Conservation (phyloP, 2,797 vertebrate species). For the Mico argentatus region DNA sequence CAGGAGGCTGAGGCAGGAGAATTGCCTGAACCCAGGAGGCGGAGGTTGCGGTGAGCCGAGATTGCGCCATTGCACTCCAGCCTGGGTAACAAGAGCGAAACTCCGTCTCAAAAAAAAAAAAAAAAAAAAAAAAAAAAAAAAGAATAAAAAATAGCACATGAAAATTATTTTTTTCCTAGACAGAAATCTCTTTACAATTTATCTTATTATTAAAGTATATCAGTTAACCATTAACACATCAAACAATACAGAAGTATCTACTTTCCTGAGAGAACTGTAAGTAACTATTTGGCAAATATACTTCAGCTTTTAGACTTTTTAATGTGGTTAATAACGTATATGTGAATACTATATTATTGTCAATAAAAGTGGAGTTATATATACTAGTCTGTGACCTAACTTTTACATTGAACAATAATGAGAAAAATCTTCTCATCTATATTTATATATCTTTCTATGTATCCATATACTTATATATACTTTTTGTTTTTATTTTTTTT, state of each 20-base stretch:
- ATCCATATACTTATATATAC: background rate
- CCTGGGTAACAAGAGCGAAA: too few species aligned
- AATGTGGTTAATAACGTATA: background rate
- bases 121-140: too few species aligned
- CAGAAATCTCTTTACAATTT: background rate
- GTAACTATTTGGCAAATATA: background rate
- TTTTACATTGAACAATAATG: background rate
- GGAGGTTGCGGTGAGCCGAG: too few species aligned
- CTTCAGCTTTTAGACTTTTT: background rate
- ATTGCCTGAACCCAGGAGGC: too few species aligned
- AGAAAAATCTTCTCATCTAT: background rate
- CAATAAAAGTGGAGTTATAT: background rate
- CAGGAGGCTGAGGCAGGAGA: too few species aligned
- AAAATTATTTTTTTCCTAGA: background rate
- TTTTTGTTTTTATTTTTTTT: background rate
- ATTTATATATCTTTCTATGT: background rate
- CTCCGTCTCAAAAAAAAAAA: too few species aligned
- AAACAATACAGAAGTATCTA: background rate
- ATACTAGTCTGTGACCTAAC: background rate
- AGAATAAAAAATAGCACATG: background rate
- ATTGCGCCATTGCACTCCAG: too few species aligned
- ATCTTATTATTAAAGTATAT: background rate
- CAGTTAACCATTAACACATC: background rate
- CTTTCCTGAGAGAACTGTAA: background rate
- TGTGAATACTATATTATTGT: background rate